Base-by-base conservation (phyloP, 2,888 invertebrate species). In the Sphaerophoria taeniata region DNA sequence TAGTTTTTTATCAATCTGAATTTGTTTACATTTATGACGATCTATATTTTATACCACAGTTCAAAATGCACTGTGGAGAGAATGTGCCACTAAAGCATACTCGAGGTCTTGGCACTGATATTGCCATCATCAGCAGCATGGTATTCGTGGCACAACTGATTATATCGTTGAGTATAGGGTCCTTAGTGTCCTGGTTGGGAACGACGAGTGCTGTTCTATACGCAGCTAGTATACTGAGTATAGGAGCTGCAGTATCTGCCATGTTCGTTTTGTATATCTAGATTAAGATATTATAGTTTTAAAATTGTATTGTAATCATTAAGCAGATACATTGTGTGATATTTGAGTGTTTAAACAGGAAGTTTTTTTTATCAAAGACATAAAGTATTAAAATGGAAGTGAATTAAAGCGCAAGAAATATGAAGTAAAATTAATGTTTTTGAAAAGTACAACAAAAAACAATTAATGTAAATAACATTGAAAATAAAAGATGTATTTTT, bases 71-170 rank as follows among this genome's bases (percentile, higher is more conserved):
- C 11, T 89, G 90, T 61, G 92, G 91, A 4, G 91, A 91, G 87
- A 90, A 90, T 39, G 89, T 92, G n/a, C 91, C 91, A 0, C 73
- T 92, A 36, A 92, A 91, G 53, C 90, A 92, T 72, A 87, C 89
- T n/a, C 91, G 92, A 39, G 92, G 92, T 1, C 88, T 92, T 58
- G 92, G 92, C 49, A 92, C 92, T 0, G 92, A 92, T 88, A 90
- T 92, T 70, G 92, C 92, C 73, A 92, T 92, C 43, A 91, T 92
- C 60, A 91, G 92, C 79, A 92, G 92, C 82, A 92, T 92, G 90
- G 91, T 92, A 3, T 92, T 92, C 77, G 88, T 92, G 33, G 92
- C 92, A 12, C 92, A 92, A 77, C 72, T 92, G 14, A 89, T 91
- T 82, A 90, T 92, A 11, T 92, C 92, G 3, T 78, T 92, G 11